Base-by-base conservation (phyloP, 2,888 invertebrate genomes). In the Nebria brevicollis region DNA sequence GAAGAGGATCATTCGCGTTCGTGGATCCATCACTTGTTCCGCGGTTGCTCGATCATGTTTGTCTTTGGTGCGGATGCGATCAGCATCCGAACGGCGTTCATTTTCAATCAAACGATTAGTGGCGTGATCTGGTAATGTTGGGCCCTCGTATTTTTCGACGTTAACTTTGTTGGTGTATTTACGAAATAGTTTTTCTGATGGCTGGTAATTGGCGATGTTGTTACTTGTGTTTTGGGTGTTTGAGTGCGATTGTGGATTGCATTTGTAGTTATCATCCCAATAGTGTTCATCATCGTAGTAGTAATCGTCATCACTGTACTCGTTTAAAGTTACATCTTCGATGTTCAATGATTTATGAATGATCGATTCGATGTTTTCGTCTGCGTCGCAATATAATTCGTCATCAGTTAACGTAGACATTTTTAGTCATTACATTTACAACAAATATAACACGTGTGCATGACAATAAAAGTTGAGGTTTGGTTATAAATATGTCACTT, bases 11-110 rank as follows among this genome's bases (percentile, higher is more conserved):
- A 98, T 96, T 86, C 97, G 92, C 0, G 99, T 99, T 13, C 97
- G 91, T 0, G 97, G 97, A 90, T 99, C 99, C 94, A 99, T 95
- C 0, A 99, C 99, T 89, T 98, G 97, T 87, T 98, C 98, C 0
- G 95, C 96, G 0, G 99, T 99, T 0, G 99, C 98, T 80, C 98
- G 91, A 88, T 98, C 98, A 87, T 96, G 94, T 88, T 98, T 98
- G 87, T 99, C 98, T 86, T 96, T 96, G 0, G 92, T 92, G 85
- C 95, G 91, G 7, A 93, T 91, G 82, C 95, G 91, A n/a, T 93
- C 94, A 84, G 93, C 93, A 66, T 95, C 94, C 80, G 90, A 88
- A 85, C 93, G 94, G 82, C 93, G 93, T 83, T 93, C 93, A 85
- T 92, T 94, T 84, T 93, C 92, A 15, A 94, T 92, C 76, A 97